Conservation (phyloP, 2,113 vertebrate species). For the Numenius arquata region DNA sequence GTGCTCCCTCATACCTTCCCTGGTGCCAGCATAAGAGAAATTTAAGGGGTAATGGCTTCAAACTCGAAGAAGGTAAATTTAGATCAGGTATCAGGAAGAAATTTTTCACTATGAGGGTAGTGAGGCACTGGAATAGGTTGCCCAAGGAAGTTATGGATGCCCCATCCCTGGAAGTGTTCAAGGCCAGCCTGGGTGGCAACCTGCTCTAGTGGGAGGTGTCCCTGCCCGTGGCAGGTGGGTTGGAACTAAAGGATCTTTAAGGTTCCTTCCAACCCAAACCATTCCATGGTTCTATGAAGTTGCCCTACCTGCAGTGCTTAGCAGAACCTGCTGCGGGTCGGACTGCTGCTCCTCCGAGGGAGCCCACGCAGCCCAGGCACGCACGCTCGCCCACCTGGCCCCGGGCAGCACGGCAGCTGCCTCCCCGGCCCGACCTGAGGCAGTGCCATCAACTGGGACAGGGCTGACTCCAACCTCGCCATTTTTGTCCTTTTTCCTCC, state of each 20-base stretch:
- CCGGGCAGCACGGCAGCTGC: fast-evolving
- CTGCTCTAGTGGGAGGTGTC: neutral
- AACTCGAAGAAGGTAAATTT: neutral
- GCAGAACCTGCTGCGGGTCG: fast-evolving
- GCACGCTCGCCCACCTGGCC: fast-evolving
- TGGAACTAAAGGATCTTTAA: neutral
- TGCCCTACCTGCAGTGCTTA: fast-evolving
- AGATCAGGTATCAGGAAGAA: neutral
- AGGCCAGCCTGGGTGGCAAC: neutral
- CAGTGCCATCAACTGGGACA: fast-evolving
- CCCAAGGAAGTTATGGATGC: neutral
- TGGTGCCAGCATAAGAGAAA: neutral
- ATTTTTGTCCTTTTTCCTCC: neutral
- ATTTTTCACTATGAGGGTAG: neutral
- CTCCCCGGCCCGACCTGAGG: fast-evolving
- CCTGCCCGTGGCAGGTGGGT: neutral
- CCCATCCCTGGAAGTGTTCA: neutral
- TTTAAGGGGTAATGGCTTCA: neutral
- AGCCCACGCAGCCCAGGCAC: no score
- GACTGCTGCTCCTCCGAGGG: neutral
- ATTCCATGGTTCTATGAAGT: neutral
- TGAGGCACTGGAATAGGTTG: neutral
- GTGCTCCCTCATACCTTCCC: neutral
- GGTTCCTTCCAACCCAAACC: neutral
- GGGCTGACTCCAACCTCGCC: neutral